These are phyloP conservation scores for Melanotaenia parkinsoni DNA, from an alignment of 2,797 vertebrate genomes.

Conservation along the genomic window DNA sequence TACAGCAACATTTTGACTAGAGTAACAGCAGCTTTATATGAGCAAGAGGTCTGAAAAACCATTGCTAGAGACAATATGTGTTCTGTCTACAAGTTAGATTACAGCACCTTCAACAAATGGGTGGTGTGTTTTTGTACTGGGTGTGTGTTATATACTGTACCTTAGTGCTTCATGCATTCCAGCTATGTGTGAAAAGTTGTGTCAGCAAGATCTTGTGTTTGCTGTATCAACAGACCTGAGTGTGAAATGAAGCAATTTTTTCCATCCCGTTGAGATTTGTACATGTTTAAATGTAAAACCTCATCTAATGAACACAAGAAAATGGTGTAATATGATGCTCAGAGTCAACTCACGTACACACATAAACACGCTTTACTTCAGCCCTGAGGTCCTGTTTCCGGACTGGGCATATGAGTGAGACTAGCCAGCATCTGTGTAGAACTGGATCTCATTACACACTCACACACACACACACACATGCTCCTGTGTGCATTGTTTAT, in stretches of 20 bases:
- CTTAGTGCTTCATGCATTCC: not conserved
- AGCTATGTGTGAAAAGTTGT: constrained; percentile 4
- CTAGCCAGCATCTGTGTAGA: not conserved
- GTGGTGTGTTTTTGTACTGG: constrained; percentile 6
- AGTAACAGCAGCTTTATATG: constrained; percentile 14
- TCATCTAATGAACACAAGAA: constrained; percentile 33
- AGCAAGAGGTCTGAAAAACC: constrained; percentile 13
- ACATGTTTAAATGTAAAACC: constrained; percentile 32
- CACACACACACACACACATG: constrained; percentile 31
- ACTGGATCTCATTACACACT: constrained; percentile 15
- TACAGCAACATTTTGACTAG: no score
- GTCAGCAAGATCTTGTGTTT: constrained; percentile 9
- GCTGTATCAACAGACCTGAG: constrained; percentile 44
- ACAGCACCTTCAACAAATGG: constrained; percentile 8
- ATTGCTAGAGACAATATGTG: constrained; percentile 33
- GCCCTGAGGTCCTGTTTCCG: not conserved
- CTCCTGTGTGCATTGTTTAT: constrained; percentile 10
- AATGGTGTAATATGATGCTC: constrained; percentile 18
- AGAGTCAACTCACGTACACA: constrained; percentile 28
- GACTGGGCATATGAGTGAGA: not conserved
- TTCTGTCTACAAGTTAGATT: constrained; percentile 35
- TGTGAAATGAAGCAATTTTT: constrained; percentile 43
- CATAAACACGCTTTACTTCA: constrained; percentile 21
- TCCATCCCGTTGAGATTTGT: constrained; percentile 60
- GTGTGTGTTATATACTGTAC: not conserved